Evolutionary conservation across 2,888 invertebrate species (phyloP).

Genomic region (Drosophila falleni): DNA sequence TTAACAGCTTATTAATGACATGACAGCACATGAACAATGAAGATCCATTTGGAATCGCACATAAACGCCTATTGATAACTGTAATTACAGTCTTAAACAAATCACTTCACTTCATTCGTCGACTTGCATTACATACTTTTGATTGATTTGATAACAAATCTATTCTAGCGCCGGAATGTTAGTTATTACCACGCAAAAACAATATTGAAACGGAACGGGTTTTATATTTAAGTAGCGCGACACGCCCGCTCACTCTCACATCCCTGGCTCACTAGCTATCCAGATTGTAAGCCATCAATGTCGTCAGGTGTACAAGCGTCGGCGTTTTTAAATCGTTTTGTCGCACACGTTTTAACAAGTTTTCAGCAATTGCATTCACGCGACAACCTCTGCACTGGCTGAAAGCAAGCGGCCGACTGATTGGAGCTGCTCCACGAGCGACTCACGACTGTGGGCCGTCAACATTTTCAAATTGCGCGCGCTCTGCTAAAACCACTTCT

Average conservation of each 20-base stretch:
- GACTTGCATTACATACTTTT: slow-evolving; percentile 31
- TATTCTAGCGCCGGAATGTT: slow-evolving; percentile 36
- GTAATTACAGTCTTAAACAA: slow-evolving; percentile 33
- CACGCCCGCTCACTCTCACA: slow-evolving; percentile 38
- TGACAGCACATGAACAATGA: slow-evolving; percentile 24
- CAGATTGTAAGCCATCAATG: slow-evolving; percentile 61
- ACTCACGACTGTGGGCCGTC: slow-evolving; percentile 13
- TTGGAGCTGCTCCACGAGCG: slow-evolving; percentile 39
- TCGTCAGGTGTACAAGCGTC: slow-evolving; percentile 37
- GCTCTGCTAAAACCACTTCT: slow-evolving; percentile 25
- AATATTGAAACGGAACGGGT: slow-evolving; percentile 42
- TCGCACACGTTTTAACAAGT: slow-evolving; percentile 60
- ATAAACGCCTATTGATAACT: slow-evolving; percentile 5
- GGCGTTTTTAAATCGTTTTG: slow-evolving; percentile 44
- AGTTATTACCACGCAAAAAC: slow-evolving; percentile 54
- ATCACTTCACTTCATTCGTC: slow-evolving; percentile 46
- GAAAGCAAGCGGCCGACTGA: slow-evolving; percentile 69
- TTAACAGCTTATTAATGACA: not conserved
- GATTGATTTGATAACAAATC: slow-evolving; percentile 59
- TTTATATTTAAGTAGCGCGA: slow-evolving; percentile 45
- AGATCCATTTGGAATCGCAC: slow-evolving; percentile 8
- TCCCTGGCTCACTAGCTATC: slow-evolving; percentile 33
- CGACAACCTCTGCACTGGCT: slow-evolving; percentile 63
- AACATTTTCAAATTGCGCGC: slow-evolving; percentile 51
- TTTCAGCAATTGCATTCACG: slow-evolving; percentile 50